Evolutionary conservation across 2,888 invertebrate species (phyloP), one percentile per base, ranked within the genome.

Genomic region (Agrochola lota): DNA sequence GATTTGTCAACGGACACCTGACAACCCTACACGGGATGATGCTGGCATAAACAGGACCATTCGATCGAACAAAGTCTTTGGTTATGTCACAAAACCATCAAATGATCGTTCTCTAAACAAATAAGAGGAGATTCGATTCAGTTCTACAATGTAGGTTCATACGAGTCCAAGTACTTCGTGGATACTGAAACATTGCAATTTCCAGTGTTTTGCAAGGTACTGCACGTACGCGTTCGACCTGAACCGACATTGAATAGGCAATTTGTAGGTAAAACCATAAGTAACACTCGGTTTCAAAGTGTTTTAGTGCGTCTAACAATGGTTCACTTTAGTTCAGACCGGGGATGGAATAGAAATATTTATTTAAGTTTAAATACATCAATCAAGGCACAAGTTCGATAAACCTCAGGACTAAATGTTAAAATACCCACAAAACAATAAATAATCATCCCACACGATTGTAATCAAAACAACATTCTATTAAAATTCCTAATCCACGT

Each of bases 241-340:
- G 74, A 60, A 64, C 81, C 62, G n/a, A 43, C 59, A 30, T 23
- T 59, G 84, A 79, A 85, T 87, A 76, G 75, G 20, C 79, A 79
- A 83, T 85, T 86, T 85, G 83, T 85, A 77, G 67, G 80, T 74
- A 86, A 78, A 78, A 49, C 64, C n/a, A 57, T 66, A 67, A 66
- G 60, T 69, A 67, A 59, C 57, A 43, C 68, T 46, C 35, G 26
- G 9, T 1, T 26, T 49, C 1, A 60, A 78, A 77, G 55, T 85
- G 49, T 83, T 66, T 71, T 64, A 85, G 78, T 78, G 81, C 62
- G 20, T n/a, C 55, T 55, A 43, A 66, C 30, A 66, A 35, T 57
- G 67, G 63, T 59, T 35, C 15, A 63, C 67, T 75, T 62, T 35
- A 57, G 43, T 26, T 1, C 26, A 23, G 62, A 57, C 26, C 30